Evolutionary conservation across 2,113 vertebrate species (phyloP).

Genomic region (Sakesphorus luctuosus): DNA sequence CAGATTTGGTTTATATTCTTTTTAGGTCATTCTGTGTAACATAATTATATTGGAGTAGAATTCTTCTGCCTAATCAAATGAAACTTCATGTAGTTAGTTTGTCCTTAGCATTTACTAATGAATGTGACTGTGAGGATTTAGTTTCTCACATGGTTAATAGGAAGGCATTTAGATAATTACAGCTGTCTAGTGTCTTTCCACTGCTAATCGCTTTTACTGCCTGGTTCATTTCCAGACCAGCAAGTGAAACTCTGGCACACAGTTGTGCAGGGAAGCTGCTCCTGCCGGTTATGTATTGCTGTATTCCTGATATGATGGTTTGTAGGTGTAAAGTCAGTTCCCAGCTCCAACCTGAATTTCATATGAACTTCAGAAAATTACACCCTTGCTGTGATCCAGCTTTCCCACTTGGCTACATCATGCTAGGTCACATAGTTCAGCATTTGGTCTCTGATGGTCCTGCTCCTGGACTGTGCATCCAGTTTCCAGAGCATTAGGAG

Average conservation of each 20-base stretch:
- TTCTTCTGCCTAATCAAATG: constrained; percentile 76
- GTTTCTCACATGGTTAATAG: constrained; percentile 78
- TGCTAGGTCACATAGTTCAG: neutral
- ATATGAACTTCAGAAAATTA: neutral
- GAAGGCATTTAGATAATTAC: constrained; percentile 80
- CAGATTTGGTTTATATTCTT: neutral
- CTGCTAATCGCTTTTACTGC: constrained; percentile 72
- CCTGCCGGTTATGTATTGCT: neutral
- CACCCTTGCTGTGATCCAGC: neutral
- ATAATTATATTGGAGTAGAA: constrained; percentile 75
- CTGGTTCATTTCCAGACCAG: constrained; percentile 70
- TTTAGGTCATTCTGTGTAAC: constrained; percentile 60
- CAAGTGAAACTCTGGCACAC: constrained; percentile 67
- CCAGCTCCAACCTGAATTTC: neutral
- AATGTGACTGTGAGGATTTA: constrained; percentile 78
- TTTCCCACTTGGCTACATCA: neutral
- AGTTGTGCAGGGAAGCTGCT: neutral
- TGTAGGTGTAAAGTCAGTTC: neutral
- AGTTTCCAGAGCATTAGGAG: neutral
- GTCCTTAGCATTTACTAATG: constrained; percentile 77
- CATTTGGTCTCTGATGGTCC: neutral
- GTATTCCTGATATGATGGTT: neutral
- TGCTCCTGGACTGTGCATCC: neutral
- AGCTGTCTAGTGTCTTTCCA: constrained; percentile 77
- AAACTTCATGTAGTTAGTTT: constrained; percentile 76